Percentiles rank a stretch among this genome's conserved stretches.
These are phyloP conservation scores for Puntigrus tetrazona DNA, from an alignment of 2,113 vertebrate genomes.

Conservation along the genomic window DNA sequence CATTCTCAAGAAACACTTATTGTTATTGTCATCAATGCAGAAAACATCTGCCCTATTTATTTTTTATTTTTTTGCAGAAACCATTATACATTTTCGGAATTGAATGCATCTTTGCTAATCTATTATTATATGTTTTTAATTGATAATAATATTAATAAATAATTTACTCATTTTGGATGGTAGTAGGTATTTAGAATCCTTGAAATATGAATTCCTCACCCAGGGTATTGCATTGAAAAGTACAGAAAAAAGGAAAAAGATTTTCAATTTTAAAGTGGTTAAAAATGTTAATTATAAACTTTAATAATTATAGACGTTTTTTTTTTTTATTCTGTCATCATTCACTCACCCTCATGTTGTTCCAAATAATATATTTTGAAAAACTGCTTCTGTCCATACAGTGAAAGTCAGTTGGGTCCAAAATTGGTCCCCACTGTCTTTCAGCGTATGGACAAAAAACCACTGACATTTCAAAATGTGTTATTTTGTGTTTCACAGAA, in stretches of 20 bases:
- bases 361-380: not conserved
- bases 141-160: not conserved
- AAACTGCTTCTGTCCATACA: not conserved
- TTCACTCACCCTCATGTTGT: not conserved
- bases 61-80: not conserved
- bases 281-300: not conserved
- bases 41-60: not conserved
- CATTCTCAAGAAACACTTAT: not conserved
- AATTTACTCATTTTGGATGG: not conserved
- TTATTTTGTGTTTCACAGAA: not conserved
- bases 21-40: not conserved
- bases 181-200: too few relatives aligned
- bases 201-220: not conserved
- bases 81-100: too few relatives aligned
- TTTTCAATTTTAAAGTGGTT: not conserved
- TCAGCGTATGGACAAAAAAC: not conserved
- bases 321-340: not conserved
- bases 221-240: not conserved
- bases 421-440: not conserved
- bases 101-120: not conserved
- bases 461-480: not conserved
- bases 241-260: too few relatives aligned
- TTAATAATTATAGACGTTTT: too few relatives aligned
- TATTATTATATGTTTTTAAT: not conserved
- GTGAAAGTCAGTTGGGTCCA: not conserved